These are phyloP conservation scores for Antechinus stuartii DNA, from an alignment of 2,113 vertebrate genomes.

Conservation along the genomic window DNA sequence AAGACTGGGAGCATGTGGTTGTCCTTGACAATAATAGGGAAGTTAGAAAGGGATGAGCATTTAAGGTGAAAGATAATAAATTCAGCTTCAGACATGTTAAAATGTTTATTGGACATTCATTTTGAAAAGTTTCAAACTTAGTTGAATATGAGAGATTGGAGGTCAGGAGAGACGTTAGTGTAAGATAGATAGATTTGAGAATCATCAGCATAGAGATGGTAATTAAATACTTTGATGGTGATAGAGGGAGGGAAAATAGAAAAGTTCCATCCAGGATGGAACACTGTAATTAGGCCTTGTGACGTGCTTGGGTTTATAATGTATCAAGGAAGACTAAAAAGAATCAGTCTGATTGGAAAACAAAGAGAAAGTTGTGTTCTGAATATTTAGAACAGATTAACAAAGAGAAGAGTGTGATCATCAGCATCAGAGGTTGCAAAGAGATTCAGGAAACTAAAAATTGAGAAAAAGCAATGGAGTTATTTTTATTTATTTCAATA, in stretches of 20 bases:
- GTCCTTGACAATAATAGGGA: background rate
- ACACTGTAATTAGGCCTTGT: background rate
- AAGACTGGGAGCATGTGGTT: background rate
- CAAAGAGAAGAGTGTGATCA: background rate
- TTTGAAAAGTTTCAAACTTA: background rate
- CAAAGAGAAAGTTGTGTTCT: background rate
- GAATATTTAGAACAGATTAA: background rate
- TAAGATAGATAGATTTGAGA: background rate
- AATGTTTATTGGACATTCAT: background rate
- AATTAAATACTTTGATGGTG: background rate
- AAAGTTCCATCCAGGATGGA: background rate
- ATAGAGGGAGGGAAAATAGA: background rate
- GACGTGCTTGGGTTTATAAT: background rate
- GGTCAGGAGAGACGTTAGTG: background rate
- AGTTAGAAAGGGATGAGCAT: background rate
- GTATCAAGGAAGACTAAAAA: background rate
- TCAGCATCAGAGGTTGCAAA: background rate
- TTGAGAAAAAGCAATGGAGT: background rate
- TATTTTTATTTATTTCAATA: no score
- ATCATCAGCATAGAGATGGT: background rate
- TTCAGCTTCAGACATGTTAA: background rate
- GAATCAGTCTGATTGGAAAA: background rate
- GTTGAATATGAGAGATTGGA: background rate
- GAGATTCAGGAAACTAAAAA: background rate
- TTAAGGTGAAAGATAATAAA: background rate